phyloP scores from a whole-genome alignment of 2,888 invertebrate species.

The Invenusta paracnida region DNA sequence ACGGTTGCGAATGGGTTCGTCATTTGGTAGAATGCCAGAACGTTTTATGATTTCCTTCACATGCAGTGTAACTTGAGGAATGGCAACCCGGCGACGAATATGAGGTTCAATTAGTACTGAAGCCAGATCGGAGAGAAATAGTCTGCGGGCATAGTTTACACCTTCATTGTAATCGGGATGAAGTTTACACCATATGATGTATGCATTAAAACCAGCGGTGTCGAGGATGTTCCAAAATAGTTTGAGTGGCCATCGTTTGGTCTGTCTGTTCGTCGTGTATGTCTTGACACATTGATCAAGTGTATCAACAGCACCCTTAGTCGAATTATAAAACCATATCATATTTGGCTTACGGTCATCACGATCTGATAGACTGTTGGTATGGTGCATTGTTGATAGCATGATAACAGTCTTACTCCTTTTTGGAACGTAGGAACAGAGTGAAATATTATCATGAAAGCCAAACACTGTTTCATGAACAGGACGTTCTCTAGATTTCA shows the following conservation, averaged over 20 bases:
- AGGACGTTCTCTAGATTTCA: background rate
- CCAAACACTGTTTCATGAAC: background rate
- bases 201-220: background rate
- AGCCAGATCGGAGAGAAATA: background rate
- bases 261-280: background rate
- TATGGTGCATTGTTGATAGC: background rate
- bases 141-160: background rate
- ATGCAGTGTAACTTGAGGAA: background rate
- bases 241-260: background rate
- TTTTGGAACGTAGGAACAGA: background rate
- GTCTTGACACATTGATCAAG: conserved; percentile 13
- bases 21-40: too few relatives aligned
- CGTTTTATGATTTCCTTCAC: too few relatives aligned
- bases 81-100: background rate
- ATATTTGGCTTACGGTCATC: background rate
- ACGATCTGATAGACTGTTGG: background rate
- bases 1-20: too few relatives aligned
- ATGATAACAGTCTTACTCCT: background rate
- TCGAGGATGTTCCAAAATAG: conserved; percentile 23
- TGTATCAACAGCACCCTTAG: conserved; percentile 27
- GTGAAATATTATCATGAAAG: background rate
- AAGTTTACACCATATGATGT: background rate
- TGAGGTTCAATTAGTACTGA: background rate
- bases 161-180: background rate
- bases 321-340: background rate